Base-by-base conservation (phyloP, 1,140 invertebrate species). In the Dinoponera quadriceps region DNA sequence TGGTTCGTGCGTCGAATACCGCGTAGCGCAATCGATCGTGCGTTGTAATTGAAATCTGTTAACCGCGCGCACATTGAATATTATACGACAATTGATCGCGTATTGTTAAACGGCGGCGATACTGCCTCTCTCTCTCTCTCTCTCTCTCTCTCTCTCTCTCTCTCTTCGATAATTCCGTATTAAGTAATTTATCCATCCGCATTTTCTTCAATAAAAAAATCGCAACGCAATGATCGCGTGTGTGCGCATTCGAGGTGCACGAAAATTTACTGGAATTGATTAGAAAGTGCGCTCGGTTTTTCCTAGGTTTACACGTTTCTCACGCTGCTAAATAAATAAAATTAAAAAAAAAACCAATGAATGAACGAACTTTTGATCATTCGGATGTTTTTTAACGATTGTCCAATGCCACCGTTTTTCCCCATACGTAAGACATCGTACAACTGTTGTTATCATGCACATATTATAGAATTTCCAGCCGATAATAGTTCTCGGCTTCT, bases 31-130 rank as follows among this genome's bases (percentile, higher is more conserved):
- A 75, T 75, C 44, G 73, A 75, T 63, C 73, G 59, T 1, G 14
- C 27, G 27, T 63, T 75, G 44, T 75, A 63, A 75, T 63, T 78
- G 63, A 78, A 78, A 57, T 68, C 49, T 68, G 51, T 78, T 78
- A 78, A 57, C 33, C 49, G 65, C 13, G 18, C 29, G 48, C 51
- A 63, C 29, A 13, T 29, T 75, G 44, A 78, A 68, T 78, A 68
- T 68, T 75, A 51, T 16, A 75, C 20, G 44, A 49, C 59, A 57
- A 75, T 75, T 75, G 44, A 63, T 51, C 59, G 38, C 38, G 27
- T 29, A 78, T 68, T 68, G 29, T 78, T 78, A 68, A 77, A 55
- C 27, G 55, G 29, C 49, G 22, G 27, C 49, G 49, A 78, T 55
- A 27, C 38, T 9, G 38, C 38, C 38, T 44, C 7, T 9, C 38